Base-by-base conservation (phyloP, 2,888 invertebrate genomes). In the Eupithecia dodoneata region DNA sequence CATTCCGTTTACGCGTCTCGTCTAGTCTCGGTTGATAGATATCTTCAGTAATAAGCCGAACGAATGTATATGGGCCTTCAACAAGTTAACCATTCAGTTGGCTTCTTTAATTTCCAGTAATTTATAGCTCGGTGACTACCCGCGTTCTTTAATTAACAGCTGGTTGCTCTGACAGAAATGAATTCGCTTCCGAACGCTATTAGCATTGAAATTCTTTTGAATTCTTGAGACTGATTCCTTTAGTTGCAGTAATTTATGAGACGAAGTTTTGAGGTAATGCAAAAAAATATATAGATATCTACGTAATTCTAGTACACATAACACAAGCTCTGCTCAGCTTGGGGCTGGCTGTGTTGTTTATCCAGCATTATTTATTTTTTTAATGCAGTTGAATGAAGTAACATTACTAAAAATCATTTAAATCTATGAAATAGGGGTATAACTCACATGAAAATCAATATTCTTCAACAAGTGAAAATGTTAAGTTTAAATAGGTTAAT, bases 71-170 rank as follows among this genome's bases (percentile, higher is more conserved):
- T 71, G 74, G 70, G 74, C 63, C 30, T 47, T 70, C 70, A 72
- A 72, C 67, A 9, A 72, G 45, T 66, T 45, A 72, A 10, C 30
- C 66, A 72, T 75, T 72, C 45, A 65, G n/a, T 49, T 30, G 12
- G 71, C 49, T 72, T 67, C 55, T 66, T 72, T 72, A 72, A 72
- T 72, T 42, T 71, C 47, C n/a, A 76, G 72, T 72, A 76, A 72
- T 76, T 76, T 59, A 72, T 47, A 76, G 59, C 72, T 30, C 15
- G 47, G 45, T 15, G 45, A 12, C 69, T 67, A 30, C 63, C 44
- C 55, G 15, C 55, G 45, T 67, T 67, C 18, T 55, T 49, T 42
- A 49, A 47, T 66, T 72, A 63, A 44, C 47, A 30, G 45, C 69
- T 70, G 9, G 63, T n/a, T 70, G 45, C 30, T 69, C 44, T 15